phyloP scores from a whole-genome alignment of 2,113 vertebrate species.

The Piprites chloris region DNA sequence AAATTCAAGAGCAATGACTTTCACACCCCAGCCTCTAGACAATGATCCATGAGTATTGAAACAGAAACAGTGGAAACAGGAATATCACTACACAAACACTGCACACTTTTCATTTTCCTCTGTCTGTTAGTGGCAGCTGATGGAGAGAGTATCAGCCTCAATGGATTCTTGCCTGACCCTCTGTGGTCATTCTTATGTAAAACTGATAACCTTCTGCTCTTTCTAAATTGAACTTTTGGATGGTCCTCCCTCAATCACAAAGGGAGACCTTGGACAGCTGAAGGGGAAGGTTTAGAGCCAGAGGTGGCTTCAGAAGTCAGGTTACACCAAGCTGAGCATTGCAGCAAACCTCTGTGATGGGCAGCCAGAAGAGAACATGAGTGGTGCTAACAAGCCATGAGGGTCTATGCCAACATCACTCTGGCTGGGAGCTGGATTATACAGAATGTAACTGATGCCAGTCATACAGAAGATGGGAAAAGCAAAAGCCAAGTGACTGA shows the following conservation, averaged over 20 bases:
- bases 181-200: neutral
- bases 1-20: conserved; percentile 16
- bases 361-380: neutral
- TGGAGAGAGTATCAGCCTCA: neutral
- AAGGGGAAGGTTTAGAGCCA: neutral
- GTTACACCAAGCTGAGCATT: neutral
- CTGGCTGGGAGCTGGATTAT: neutral
- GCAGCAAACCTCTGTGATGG: neutral
- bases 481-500: neutral
- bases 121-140: neutral
- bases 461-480: neutral
- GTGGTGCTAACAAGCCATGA: neutral
- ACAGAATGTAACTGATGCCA: neutral
- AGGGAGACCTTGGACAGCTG: neutral
- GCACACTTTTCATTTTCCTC: accelerated
- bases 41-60: neutral
- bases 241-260: neutral
- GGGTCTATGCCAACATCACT: neutral
- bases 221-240: neutral
- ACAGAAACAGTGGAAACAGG: neutral
- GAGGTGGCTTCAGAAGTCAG: neutral
- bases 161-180: neutral
- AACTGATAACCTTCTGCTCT: neutral
- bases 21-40: neutral
- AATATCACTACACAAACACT: neutral